Evolutionary conservation across 2,797 vertebrate species (phyloP).

Genomic region (Brotula barbata): DNA sequence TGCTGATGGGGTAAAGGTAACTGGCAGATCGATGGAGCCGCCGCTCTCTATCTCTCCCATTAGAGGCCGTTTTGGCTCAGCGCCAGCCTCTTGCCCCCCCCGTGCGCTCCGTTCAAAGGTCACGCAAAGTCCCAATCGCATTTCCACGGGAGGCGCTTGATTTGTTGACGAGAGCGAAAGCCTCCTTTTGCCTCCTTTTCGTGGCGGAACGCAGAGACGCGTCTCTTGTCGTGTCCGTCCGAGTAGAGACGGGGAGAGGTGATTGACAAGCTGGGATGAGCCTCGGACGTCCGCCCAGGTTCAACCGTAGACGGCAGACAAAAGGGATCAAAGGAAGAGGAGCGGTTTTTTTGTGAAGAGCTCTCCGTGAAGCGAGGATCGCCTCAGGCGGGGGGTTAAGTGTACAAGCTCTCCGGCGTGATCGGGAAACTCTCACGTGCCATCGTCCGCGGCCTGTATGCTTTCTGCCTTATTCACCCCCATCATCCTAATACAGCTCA

Average conservation of each 20-base stretch:
- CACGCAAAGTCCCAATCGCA: conserved; percentile 63
- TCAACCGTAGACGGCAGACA: conserved; percentile 32
- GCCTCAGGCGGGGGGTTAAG: conserved; percentile 40
- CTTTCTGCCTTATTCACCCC: conserved; percentile 64
- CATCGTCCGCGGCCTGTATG: conserved; percentile 51
- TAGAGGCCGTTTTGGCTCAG: conserved; percentile 45
- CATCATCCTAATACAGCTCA: conserved; percentile 45
- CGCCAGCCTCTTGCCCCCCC: conserved; percentile 39
- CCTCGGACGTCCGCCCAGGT: conserved; percentile 24
- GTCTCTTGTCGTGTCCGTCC: too few species aligned
- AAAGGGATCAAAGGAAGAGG: conserved; percentile 43
- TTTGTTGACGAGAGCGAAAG: conserved; percentile 50
- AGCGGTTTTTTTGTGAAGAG: conserved; percentile 44
- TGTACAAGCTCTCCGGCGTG: conserved; percentile 37
- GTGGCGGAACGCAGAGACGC: too few species aligned
- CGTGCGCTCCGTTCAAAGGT: conserved; percentile 64
- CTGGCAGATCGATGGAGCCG: conserved; percentile 61
- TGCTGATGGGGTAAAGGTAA: conserved; percentile 75
- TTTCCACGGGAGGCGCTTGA: conserved; percentile 63
- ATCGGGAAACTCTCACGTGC: conserved; percentile 48
- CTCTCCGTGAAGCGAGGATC: conserved; percentile 33
- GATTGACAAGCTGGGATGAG: background rate
- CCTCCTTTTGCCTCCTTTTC: too few species aligned
- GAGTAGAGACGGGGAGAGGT: too few species aligned
- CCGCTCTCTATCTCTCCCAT: conserved; percentile 45